A percentile compares a stretch with the other conserved stretches of the same genome.
phyloP scores from a whole-genome alignment of 2,113 vertebrate genomes.

The Cyprinodon tularosa region DNA sequence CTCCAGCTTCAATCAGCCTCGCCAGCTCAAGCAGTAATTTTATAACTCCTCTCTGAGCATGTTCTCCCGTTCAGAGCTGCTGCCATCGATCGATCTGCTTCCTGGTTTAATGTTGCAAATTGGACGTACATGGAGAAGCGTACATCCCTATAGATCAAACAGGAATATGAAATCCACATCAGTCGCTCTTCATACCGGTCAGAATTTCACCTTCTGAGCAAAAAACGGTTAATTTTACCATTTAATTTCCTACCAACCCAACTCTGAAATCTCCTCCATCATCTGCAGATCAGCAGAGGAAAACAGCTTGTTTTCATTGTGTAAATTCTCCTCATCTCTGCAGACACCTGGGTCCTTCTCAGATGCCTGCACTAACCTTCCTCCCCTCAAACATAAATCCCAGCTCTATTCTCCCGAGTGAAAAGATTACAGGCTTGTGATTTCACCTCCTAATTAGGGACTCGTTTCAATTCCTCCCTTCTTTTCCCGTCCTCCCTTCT shows the following conservation, averaged over 20 bases:
- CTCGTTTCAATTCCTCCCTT: neutral
- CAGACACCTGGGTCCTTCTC: neutral
- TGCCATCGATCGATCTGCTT: constrained; percentile 27
- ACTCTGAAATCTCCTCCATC: no score
- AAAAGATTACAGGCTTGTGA: constrained; percentile 65
- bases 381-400: constrained; percentile 20
- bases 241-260: no score
- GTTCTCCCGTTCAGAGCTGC: constrained; percentile 27
- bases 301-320: no score
- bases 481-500: no score
- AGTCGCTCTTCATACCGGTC: neutral
- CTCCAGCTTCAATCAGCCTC: constrained; percentile 52
- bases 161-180: no score
- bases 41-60: constrained; percentile 41
- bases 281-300: no score
- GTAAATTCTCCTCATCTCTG: no score
- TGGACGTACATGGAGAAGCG: neutral
- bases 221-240: no score
- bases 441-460: constrained; percentile 70
- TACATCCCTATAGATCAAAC: no score
- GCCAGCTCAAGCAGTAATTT: constrained; percentile 52
- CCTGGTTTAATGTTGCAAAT: constrained; percentile 22
- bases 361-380: neutral
- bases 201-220: no score
- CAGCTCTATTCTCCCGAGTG: constrained; percentile 40